These are phyloP conservation scores for Prosopocoilus inquinatus DNA, from an alignment of 2,888 invertebrate genomes.

Conservation along the genomic window DNA sequence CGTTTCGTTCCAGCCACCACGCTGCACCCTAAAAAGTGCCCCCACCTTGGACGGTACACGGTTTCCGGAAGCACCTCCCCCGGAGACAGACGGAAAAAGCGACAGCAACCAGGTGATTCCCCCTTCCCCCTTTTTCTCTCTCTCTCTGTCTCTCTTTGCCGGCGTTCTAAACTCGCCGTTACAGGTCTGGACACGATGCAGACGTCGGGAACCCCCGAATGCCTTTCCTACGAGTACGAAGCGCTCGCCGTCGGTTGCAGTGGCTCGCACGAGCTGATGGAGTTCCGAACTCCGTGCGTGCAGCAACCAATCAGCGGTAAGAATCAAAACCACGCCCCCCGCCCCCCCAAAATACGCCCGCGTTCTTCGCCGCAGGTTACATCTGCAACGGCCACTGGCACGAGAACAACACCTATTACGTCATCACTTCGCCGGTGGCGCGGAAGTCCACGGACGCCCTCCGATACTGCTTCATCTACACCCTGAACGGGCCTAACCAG, in stretches of 20 bases:
- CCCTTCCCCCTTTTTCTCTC: not conserved
- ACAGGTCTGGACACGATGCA: slow-evolving; percentile 21
- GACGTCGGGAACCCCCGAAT: slow-evolving; percentile 40
- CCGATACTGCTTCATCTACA: slow-evolving; percentile 64
- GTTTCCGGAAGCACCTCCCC: slow-evolving; percentile 44
- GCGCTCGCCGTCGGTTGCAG: slow-evolving; percentile 62
- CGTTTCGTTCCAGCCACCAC: slow-evolving; percentile 57
- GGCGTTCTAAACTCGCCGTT: not conserved
- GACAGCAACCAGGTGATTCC: slow-evolving; percentile 51
- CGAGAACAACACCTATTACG: slow-evolving; percentile 61
- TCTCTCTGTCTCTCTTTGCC: too few relatives aligned
- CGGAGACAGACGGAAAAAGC: slow-evolving; percentile 50
- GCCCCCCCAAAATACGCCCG: not conserved
- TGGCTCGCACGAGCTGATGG: slow-evolving; percentile 57
- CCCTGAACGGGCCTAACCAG: slow-evolving; percentile 40
- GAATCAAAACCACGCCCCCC: slow-evolving; percentile 19
- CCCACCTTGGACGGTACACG: slow-evolving; percentile 66
- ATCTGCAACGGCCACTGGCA: slow-evolving; percentile 74
- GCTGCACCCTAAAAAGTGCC: slow-evolving; percentile 64
- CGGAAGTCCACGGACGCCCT: slow-evolving; percentile 54
- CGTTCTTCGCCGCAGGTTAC: slow-evolving; percentile 55
- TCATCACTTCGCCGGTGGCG: slow-evolving; percentile 64
- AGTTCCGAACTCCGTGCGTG: slow-evolving; percentile 59
- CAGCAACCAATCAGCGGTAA: slow-evolving; percentile 55
- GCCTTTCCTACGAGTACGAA: slow-evolving; percentile 56